Evolutionary conservation across 2,888 invertebrate species (phyloP), one percentile per base, ranked within the genome.

Genomic region (Bombyx huttoni): DNA sequence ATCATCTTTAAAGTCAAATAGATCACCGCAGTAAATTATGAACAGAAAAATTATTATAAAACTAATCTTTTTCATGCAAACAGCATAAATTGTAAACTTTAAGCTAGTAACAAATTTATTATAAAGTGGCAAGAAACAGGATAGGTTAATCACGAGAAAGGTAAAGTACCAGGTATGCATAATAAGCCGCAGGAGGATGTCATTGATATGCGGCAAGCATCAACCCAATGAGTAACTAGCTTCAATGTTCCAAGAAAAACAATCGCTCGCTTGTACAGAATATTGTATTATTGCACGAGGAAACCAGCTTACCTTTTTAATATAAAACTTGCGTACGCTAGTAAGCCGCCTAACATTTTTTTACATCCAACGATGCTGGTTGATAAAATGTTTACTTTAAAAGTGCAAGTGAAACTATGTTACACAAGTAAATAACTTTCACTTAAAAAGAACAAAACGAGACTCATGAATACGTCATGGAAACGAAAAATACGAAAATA

Each of bases 201-300:
- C 58, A 75, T 77, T 74, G 64, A 67, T 72, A 78, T 78, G 72
- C 77, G 67, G 56, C 58, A 59, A 61, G 62, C 64, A 68, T 64
- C 65, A 63, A 52, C 59, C 56, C 59, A 52, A 57, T 61, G 60
- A 68, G 67, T 66, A 66, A 65, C 56, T 61, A 59, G 59, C 62
- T 64, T 59, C 46, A 61, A 59, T 61, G 68, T 66, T 62, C 67
- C 61, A 62, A 68, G 68, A 68, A 66, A 55, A 55, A 58, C 54
- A 52, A 54, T 62, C 55, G 56, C 56, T 60, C 60, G 59, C 61
- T 60, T 58, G 63, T 51, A 57, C 54, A 48, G 64, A 59, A 67
- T 65, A 65, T 56, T 46, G 40, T 40, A 58, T 53, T 51, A 59
- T 58, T 49, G 59, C 55, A 55, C 56, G 45, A 49, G 53, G 51